Percentiles rank a stretch among this genome's conserved stretches.
phyloP scores from a whole-genome alignment of 64 coral and sea anemone species.

The Pocillopora damicornis region DNA sequence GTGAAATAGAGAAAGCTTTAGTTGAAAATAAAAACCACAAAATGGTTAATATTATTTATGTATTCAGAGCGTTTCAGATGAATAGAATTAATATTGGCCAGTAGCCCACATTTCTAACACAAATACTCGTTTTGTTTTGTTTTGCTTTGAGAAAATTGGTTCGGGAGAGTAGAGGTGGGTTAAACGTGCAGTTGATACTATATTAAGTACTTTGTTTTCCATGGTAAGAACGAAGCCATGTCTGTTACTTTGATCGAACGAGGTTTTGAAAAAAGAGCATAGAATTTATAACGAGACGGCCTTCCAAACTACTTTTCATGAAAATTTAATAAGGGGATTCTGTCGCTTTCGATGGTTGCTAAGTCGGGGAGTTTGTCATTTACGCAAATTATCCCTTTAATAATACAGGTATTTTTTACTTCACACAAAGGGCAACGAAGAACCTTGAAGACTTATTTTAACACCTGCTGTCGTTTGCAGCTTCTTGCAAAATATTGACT shows the following conservation, averaged over 20 bases:
- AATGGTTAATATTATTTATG: conserved; percentile 5
- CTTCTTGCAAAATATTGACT: not conserved
- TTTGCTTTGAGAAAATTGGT: not conserved
- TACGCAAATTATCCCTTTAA: conserved; percentile 13
- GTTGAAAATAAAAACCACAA: not conserved
- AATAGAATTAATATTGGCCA: conserved; percentile 5
- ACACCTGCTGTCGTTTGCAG: conserved; percentile 28
- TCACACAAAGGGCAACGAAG: conserved; percentile 22
- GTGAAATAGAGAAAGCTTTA: not conserved
- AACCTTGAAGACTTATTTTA: not conserved
- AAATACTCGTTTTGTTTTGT: not conserved
- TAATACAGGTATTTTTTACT: conserved; percentile 13
- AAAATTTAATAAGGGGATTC: conserved; percentile 15
- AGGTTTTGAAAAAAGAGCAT: not conserved
- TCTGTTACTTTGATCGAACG: not conserved
- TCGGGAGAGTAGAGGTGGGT: not conserved
- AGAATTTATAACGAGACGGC: not conserved
- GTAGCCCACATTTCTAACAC: not conserved
- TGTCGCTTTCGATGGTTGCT: not conserved
- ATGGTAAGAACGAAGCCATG: not conserved
- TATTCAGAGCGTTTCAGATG: not conserved
- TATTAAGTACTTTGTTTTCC: not conserved
- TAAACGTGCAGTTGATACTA: not conserved
- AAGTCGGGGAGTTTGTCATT: not conserved
- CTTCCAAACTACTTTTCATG: not conserved